These are phyloP conservation scores for Lineus longissimus DNA, from an alignment of 1,140 invertebrate genomes.

Conservation along the genomic window DNA sequence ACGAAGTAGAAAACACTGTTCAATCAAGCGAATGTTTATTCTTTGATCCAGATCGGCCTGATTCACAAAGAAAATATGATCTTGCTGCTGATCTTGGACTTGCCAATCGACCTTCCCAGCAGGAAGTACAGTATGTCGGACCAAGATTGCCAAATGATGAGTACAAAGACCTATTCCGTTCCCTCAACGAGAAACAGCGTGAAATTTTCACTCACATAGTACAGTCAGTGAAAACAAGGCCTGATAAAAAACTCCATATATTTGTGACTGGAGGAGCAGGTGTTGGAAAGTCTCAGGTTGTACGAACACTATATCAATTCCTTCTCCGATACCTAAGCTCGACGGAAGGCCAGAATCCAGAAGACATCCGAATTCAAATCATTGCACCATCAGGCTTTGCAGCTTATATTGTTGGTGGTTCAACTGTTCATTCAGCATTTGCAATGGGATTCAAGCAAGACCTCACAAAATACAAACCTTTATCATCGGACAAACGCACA, in stretches of 20 bases:
- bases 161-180: not conserved
- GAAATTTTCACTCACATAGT: conserved; percentile 7
- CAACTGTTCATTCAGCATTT: conserved; percentile 22
- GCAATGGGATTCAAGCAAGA: conserved; percentile 19
- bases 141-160: not conserved
- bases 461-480: conserved; percentile 8
- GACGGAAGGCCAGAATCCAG: conserved; percentile 17
- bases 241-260: conserved; percentile 6
- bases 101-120: not conserved
- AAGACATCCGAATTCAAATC: conserved; percentile 18
- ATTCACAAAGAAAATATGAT: conserved; percentile 12
- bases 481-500: not conserved
- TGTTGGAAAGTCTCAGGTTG: conserved; percentile 25
- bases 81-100: conserved; percentile 17
- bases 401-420: conserved; percentile 23
- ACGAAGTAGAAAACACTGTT: conserved; percentile 11
- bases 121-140: not conserved
- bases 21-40: conserved; percentile 6
- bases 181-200: not conserved
- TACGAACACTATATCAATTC: conserved; percentile 19
- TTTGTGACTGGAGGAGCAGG: conserved; percentile 27
- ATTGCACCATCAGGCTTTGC: conserved; percentile 23
- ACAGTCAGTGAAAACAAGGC: conserved; percentile 9
- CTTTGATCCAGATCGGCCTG: conserved; percentile 4
- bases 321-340: conserved; percentile 17